Conservation (phyloP, 1,140 invertebrate species). For the Brachionus koreanus region DNA sequence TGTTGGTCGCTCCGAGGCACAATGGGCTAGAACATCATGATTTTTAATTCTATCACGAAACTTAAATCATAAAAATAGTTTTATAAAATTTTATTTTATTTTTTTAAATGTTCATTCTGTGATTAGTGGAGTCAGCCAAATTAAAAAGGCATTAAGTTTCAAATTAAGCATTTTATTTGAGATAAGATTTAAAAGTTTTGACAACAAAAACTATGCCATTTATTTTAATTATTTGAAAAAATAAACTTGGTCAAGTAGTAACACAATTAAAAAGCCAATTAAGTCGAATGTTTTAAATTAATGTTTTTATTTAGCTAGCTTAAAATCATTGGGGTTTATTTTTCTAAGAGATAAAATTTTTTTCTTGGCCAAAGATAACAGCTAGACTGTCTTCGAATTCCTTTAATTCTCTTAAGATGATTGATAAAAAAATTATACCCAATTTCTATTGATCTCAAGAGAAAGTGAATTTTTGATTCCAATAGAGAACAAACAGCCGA, state of each 20-base stretch:
- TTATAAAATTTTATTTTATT: neutral
- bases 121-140: neutral
- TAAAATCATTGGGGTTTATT: neutral
- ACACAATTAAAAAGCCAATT: conserved; percentile 7
- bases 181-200: neutral
- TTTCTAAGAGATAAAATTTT: conserved; percentile 8
- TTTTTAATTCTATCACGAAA: neutral
- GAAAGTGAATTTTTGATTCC: conserved; percentile 13
- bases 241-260: conserved; percentile 33
- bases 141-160: neutral
- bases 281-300: conserved; percentile 15
- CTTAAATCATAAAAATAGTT: neutral
- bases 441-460: neutral
- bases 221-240: conserved; percentile 14
- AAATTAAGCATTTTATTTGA: neutral
- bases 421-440: neutral
- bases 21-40: neutral
- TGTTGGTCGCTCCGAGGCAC: neutral
- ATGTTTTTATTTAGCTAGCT: neutral
- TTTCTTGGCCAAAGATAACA: neutral
- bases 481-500: conserved; percentile 19
- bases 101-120: neutral
- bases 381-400: neutral
- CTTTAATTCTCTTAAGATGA: neutral
- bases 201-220: conserved; percentile 3